Percentiles rank a stretch among this genome's conserved stretches.
These are phyloP conservation scores for Hydrolagus affinis DNA, from an alignment of 2,113 vertebrate genomes.

Conservation along the genomic window DNA sequence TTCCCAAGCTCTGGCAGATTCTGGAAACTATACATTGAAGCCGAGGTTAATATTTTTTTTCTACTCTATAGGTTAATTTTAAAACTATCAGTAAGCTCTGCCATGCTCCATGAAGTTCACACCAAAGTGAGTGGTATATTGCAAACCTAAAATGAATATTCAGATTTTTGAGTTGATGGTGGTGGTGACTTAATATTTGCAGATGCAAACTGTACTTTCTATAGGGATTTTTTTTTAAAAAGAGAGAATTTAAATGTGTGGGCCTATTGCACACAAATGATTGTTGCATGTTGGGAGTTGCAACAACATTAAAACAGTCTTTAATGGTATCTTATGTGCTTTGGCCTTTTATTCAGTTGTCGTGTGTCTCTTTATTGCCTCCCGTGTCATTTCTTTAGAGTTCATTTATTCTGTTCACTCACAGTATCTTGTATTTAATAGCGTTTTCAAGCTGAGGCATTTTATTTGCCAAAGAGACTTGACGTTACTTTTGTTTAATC, in stretches of 20 bases:
- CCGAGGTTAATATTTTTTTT: conserved; percentile 92
- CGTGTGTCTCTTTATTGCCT: conserved; percentile 99
- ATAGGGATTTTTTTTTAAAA: conserved; percentile 44
- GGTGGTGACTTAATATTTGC: conserved; percentile 40
- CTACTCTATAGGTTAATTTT: conserved; percentile 47
- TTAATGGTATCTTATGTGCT: conserved; percentile 99
- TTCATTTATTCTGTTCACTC: conserved; percentile 57
- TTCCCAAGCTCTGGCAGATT: conserved; percentile 99
- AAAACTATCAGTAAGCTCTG: conserved; percentile 50
- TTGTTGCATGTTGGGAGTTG: conserved; percentile 98
- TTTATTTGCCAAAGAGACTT: conserved; percentile 24
- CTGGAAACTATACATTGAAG: conserved; percentile 99
- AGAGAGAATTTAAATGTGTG: conserved; percentile 57
- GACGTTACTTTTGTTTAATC: conserved; percentile 24
- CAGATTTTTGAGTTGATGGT: conserved; percentile 12
- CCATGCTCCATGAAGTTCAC: conserved; percentile 64
- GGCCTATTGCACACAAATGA: conserved; percentile 78
- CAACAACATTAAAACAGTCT: conserved; percentile 99
- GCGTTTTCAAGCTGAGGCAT: conserved; percentile 13
- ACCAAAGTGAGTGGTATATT: conserved; percentile 42
- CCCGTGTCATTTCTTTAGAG: conserved; percentile 99
- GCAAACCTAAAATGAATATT: conserved; percentile 13
- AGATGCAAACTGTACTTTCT: conserved; percentile 47
- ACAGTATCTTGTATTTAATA: conserved; percentile 31
- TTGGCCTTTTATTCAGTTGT: conserved; percentile 99